phyloP scores from a whole-genome alignment of 2,888 invertebrate species.

The Zygaena filipendulae region DNA sequence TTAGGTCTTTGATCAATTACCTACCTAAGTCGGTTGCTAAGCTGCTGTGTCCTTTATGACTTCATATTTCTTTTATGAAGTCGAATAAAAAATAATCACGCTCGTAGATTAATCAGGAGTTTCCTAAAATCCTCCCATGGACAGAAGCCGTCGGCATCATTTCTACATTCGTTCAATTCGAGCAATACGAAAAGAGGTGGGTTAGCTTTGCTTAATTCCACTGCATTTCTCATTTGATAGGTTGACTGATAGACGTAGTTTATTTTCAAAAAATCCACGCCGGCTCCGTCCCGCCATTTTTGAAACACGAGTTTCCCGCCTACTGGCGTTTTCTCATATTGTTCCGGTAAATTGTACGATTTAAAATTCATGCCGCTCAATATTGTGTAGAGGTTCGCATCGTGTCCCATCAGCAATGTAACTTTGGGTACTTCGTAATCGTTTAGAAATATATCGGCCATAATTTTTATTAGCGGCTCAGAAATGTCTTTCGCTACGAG shows the following conservation, averaged over 20 bases:
- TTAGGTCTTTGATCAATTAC: no score
- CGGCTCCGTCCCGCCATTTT: slow-evolving; percentile 33
- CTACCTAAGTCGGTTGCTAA: no score
- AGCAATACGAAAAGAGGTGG: slow-evolving; percentile 35
- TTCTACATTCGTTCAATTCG: slow-evolving; percentile 32
- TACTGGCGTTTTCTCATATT: slow-evolving; percentile 35
- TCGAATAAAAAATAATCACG: no score
- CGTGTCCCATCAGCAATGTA: slow-evolving; percentile 46
- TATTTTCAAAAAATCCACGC: slow-evolving; percentile 31
- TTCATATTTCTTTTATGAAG: no score
- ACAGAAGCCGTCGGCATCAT: slow-evolving; percentile 35
- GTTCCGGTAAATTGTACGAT: slow-evolving; percentile 29
- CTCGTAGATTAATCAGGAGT: slow-evolving; percentile 19
- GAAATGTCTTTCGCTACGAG: slow-evolving; percentile 44
- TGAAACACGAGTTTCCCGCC: slow-evolving; percentile 54
- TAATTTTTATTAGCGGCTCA: slow-evolving; percentile 32
- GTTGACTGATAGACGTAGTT: slow-evolving; percentile 44
- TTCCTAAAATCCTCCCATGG: slow-evolving; percentile 36
- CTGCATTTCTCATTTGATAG: slow-evolving; percentile 34
- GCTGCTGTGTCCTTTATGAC: no score
- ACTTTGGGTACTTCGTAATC: slow-evolving; percentile 24
- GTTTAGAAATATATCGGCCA: slow-evolving; percentile 29
- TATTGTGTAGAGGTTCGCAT: slow-evolving; percentile 46
- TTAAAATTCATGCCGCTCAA: slow-evolving; percentile 34
- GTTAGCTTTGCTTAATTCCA: slow-evolving; percentile 25